These are phyloP conservation scores for Recurvirostra avosetta DNA, from an alignment of 2,113 vertebrate species.

Conservation along the genomic window DNA sequence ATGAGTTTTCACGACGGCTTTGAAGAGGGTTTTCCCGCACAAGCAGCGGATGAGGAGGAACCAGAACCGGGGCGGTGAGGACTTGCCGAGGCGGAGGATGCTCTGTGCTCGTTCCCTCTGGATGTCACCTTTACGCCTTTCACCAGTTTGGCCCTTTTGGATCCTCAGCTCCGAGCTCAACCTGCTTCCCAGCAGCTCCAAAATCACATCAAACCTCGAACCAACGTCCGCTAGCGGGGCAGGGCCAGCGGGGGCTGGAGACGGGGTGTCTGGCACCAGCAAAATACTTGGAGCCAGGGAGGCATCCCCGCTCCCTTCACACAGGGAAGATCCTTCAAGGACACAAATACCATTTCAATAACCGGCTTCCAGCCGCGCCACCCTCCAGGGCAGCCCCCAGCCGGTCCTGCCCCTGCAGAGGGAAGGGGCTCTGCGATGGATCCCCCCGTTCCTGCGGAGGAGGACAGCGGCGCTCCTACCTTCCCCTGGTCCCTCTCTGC, in stretches of 20 bases:
- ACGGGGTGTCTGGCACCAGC: neutral
- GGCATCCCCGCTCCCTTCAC: neutral
- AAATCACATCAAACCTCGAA: neutral
- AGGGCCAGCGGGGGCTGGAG: neutral
- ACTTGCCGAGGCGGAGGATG: neutral
- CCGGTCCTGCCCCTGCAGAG: neutral
- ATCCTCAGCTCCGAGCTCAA: neutral
- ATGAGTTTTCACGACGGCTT: neutral
- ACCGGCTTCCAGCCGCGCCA: neutral
- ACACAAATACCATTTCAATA: neutral
- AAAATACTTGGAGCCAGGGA: neutral
- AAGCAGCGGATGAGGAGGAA: neutral
- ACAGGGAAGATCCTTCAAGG: neutral
- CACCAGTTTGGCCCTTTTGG: neutral
- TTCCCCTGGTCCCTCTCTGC: rapidly evolving
- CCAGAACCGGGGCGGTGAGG: neutral
- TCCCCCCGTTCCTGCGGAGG: neutral
- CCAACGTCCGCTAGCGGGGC: rapidly evolving
- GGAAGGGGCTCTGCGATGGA: neutral
- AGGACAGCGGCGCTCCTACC: rapidly evolving
- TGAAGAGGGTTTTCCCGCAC: neutral
- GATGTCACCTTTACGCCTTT: neutral
- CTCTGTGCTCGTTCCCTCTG: neutral
- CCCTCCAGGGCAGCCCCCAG: neutral
- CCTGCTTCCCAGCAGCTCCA: neutral